Base-by-base conservation (phyloP, 2,797 vertebrate species). In the Intellagama lesueurii region DNA sequence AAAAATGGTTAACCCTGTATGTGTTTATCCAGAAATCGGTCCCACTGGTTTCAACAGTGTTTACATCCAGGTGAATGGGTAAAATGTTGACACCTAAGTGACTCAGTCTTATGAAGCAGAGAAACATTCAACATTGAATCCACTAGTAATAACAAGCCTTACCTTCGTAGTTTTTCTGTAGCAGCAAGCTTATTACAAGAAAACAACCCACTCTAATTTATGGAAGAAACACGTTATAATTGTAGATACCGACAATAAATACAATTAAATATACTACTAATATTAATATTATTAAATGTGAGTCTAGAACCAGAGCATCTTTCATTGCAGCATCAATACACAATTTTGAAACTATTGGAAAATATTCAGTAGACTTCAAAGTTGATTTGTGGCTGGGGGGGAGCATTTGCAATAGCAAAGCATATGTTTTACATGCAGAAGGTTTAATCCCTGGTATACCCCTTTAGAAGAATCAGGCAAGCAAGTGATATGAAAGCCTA, bases 71-170 rank as follows among this genome's bases (percentile, higher is more conserved):
- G n/a, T 72, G 30, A n/a, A n/a, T 56, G 26, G 32, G n/a, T 47
- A 78, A 47, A 78, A 14, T 26, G 47, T 22, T 78, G 40, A 8
- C 14, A 30, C 14, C 30, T 73, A 95, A 83, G 22, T 8, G 80
- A n/a, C 1, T 86, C 91, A 86, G n/a, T 28, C 72, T 91, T 81
- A 82, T 89, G 90, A 82, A 90, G 69, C 35, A 88, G 30, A 56
- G 40, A n/a, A 26, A 17, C 22, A 86, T 76, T 69, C 44, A 85
- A n/a, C 22, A 24, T 44, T 49, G 24, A 8, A 56, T 87, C 56
- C 26, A 72, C 47, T 87, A 30, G 26, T 69, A 49, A 28, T 35
- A 64, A 24, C 68, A 87, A 66, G 69, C 22, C 40, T 5, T n/a
- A 19, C 35, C 85, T 60, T 35, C 76, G 72, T 56, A 56, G 52